Evolutionary conservation across 2,797 vertebrate genomes (phyloP), one percentile per base, ranked within the genome.

Genomic region (Poeciliopsis presidionis): DNA sequence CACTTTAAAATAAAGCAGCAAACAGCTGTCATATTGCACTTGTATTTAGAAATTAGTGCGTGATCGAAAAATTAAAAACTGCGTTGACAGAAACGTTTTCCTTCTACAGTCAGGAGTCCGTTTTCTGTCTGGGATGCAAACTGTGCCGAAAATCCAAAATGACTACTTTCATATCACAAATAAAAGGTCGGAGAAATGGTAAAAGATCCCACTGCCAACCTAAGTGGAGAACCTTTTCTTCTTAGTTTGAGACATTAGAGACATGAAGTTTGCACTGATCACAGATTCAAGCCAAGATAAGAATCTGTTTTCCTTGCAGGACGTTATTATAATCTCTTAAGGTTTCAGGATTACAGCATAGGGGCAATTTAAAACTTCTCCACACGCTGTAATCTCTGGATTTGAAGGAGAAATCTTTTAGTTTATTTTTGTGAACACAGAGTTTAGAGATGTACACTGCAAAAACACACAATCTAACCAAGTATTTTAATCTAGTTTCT

Each of bases 341-440:
- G 4, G 20, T 41, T 39, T 69, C 20, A 65, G 36, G 61, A 39
- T 65, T 65, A 39, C 33, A 69, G 67, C 2, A 41, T 45, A 45
- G 41, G 22, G 41, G 11, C 25, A 5, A 4, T 70, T 70, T 45
- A 28, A 43, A 43, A 70, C 22, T n/a, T 70, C 25, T 43, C 22
- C 30, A 43, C 20, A 16, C 1, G 4, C 22, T 6, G 1, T 28
- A 53, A 30, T 72, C 70, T 79, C 46, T 47, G 41, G 30, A 53
- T 55, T 8, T 30, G 25, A 63, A 77, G 74, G 69, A 89, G 81
- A 89, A 90, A 88, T 76, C 79, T 49, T 53, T 61, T 77, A 69
- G 77, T 90, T 90, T 80, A 84, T 77, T 82, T 20, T n/a, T 73
- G 74, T 53, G 75, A 91, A 89, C 79, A 73, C 70, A 14, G 63